Base-by-base conservation (phyloP, 2,888 invertebrate genomes). In the Drosophila mettleri region DNA sequence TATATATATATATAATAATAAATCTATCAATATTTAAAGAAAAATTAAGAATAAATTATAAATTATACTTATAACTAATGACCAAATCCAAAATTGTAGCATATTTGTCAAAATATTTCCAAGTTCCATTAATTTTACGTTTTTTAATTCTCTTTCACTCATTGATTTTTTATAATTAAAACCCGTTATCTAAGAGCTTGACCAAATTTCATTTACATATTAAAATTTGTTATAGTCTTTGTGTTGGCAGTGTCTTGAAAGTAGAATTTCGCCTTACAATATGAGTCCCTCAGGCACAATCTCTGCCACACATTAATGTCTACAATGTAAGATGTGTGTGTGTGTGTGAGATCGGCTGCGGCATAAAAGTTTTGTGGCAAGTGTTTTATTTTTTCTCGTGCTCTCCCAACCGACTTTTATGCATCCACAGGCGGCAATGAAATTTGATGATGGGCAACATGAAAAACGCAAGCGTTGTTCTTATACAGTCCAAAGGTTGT, bases 381-480 rank as follows among this genome's bases (percentile, higher is more conserved):
- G 38, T 52, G 54, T 52, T 62, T 41, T 9, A 20, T 33, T 48
- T 20, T 48, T 48, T 31, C 16, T 27, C 27, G 2, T 33, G 22
- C 43, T 31, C 46, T 31, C 8, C 46, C 24, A 18, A 0, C 8
- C 48, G 48, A 57, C 34, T 73, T 76, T 74, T 59, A 81, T 86
- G 64, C 51, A 61, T 69, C 73, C 80, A 52, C 65, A 22, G 63
- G 41, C 67, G 66, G 38, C 74, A 63, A 80, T 81, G 70, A 74
- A 75, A 66, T 78, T 80, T 78, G 62, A 82, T 75, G 68, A 34
- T 29, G 36, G 36, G 10, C 52, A 39, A 31, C 68, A 58, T 58
- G 63, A 53, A 71, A 62, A 48, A 31, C 60, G 55, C 55, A 22
- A 60, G 60, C 53, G 64, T 53, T 62, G 51, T 36, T 46, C 34